These are phyloP conservation scores for Heliconius himera DNA, from an alignment of 1,140 invertebrate genomes.

Conservation along the genomic window DNA sequence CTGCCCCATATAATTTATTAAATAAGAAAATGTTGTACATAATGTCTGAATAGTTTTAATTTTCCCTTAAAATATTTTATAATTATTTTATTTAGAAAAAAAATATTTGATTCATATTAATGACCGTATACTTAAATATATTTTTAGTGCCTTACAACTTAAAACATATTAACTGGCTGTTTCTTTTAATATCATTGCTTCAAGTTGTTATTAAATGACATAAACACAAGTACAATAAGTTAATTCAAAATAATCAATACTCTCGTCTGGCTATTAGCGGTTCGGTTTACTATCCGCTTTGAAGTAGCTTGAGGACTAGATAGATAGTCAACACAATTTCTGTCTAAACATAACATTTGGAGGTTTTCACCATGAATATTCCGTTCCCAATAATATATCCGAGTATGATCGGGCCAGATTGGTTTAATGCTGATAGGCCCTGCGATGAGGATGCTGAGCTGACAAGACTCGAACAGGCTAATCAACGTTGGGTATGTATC, in stretches of 20 bases:
- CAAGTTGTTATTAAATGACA: not conserved
- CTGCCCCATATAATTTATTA: too few relatives aligned
- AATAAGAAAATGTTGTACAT: too few relatives aligned
- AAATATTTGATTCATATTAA: too few relatives aligned
- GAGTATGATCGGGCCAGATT: constrained; percentile 34
- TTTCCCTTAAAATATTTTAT: too few relatives aligned
- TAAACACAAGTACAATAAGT: not conserved
- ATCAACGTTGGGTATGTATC: constrained; percentile 34
- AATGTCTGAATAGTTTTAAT: too few relatives aligned
- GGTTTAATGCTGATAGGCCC: constrained; percentile 38
- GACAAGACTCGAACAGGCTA: constrained; percentile 37
- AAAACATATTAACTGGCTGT: not conserved
- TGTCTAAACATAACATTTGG: not conserved
- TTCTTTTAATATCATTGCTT: not conserved
- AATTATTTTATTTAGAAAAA: too few relatives aligned
- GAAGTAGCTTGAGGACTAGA: not conserved
- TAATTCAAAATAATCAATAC: constrained; percentile 40
- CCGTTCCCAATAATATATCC: constrained; percentile 37
- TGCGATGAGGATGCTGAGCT: constrained; percentile 43
- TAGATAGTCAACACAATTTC: too few relatives aligned
- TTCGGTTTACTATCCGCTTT: not conserved
- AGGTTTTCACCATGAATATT: constrained; percentile 30
- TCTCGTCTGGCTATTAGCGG: constrained; percentile 13
- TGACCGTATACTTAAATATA: too few relatives aligned
- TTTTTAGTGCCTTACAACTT: too few relatives aligned